These are phyloP conservation scores for Drosophila sordidapex DNA, from an alignment of 2,888 invertebrate genomes.

Conservation along the genomic window DNA sequence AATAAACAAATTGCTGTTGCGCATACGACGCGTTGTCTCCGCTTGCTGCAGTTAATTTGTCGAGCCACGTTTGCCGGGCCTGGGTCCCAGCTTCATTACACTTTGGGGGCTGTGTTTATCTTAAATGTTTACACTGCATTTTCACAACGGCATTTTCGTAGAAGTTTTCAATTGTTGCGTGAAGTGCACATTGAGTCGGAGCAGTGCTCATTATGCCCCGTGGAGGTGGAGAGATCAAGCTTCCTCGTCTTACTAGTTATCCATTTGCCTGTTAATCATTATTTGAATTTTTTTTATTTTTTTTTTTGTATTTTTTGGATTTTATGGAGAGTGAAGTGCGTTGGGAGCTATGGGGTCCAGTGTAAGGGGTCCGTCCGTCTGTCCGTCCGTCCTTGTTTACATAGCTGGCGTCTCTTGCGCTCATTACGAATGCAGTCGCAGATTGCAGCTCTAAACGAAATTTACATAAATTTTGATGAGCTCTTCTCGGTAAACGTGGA, in stretches of 20 bases:
- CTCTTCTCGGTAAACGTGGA: slow-evolving; percentile 52
- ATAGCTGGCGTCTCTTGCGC: slow-evolving; percentile 53
- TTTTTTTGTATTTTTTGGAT: slow-evolving; percentile 32
- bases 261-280: slow-evolving; percentile 68
- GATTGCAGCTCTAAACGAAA: slow-evolving; percentile 77
- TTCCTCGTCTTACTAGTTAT: slow-evolving; percentile 3
- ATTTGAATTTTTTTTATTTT: slow-evolving; percentile 69
- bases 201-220: slow-evolving; percentile 5
- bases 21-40: slow-evolving; percentile 70
- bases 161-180: slow-evolving; percentile 74
- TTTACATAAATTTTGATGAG: slow-evolving; percentile 80
- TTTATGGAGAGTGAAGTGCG: neutral
- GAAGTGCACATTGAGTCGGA: slow-evolving; percentile 36
- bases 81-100: slow-evolving; percentile 13
- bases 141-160: slow-evolving; percentile 71
- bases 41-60: slow-evolving; percentile 68
- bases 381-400: slow-evolving; percentile 58
- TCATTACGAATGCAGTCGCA: slow-evolving; percentile 75
- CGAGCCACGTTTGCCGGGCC: slow-evolving; percentile 44
- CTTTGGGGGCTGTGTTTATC: slow-evolving; percentile 52
- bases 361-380: neutral
- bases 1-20: slow-evolving; percentile 66
- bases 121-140: slow-evolving; percentile 74
- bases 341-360: neutral
- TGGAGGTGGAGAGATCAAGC: slow-evolving; percentile 4